These are phyloP conservation scores for Pemphredon lugubris DNA, from an alignment of 2,888 invertebrate species.

Conservation along the genomic window DNA sequence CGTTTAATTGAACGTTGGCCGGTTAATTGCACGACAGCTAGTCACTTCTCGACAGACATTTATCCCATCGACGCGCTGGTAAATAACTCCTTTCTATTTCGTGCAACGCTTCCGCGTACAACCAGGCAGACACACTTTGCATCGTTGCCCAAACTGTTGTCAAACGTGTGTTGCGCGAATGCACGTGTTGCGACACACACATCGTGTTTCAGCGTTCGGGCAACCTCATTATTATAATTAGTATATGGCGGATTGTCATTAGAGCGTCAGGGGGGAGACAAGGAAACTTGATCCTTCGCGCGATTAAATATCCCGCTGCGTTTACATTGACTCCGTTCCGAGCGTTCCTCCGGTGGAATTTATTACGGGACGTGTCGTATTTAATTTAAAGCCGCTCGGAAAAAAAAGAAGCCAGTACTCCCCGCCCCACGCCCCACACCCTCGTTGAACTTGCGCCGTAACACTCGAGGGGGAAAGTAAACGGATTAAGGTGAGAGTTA, in stretches of 20 bases:
- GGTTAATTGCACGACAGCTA: too few relatives aligned
- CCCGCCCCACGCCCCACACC: too few relatives aligned
- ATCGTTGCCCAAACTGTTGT: not conserved
- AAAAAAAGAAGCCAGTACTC: not conserved
- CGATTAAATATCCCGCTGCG: conserved; percentile 52
- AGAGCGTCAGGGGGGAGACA: conserved; percentile 14
- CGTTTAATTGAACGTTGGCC: too few relatives aligned
- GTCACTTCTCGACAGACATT: too few relatives aligned
- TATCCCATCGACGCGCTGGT: too few relatives aligned
- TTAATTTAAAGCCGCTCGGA: not conserved
- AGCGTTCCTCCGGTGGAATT: not conserved
- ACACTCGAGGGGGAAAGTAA: conserved; percentile 5
- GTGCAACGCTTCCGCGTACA: too few relatives aligned
- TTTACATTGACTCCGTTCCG: conserved; percentile 33
- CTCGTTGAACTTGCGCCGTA: not conserved
- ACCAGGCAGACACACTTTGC: too few relatives aligned
- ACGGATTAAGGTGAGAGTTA: conserved; percentile 25
- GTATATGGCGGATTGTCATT: conserved; percentile 20
- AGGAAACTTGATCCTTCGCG: not conserved
- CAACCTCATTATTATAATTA: conserved; percentile 42
- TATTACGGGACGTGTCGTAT: too few relatives aligned
- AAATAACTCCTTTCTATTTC: too few relatives aligned
- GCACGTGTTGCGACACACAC: too few relatives aligned
- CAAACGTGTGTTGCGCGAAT: too few relatives aligned
- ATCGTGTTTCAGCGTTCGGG: conserved; percentile 9